These are phyloP conservation scores for Danio tinwini DNA, from an alignment of 2,797 vertebrate species.

Conservation along the genomic window DNA sequence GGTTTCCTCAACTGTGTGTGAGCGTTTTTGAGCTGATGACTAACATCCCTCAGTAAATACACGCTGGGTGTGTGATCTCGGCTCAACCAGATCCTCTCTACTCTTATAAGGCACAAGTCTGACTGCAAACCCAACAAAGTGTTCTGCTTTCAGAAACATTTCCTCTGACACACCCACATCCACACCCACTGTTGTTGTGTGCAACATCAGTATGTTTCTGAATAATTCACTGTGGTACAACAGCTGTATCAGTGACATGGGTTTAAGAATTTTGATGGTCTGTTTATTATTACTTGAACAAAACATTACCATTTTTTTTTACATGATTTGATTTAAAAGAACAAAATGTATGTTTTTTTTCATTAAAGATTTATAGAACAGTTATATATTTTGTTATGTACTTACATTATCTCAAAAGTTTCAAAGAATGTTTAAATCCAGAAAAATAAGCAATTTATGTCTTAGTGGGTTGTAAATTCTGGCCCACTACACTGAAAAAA, in stretches of 20 bases:
- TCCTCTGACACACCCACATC: conserved; percentile 12
- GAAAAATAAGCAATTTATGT: too few species aligned
- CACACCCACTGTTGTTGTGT: conserved; percentile 7
- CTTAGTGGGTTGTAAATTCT: too few species aligned
- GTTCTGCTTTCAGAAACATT: conserved; percentile 49
- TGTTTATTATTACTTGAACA: not conserved
- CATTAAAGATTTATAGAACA: too few species aligned
- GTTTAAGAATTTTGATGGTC: not conserved
- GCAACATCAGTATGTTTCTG: not conserved
- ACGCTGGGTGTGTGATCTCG: conserved; percentile 42
- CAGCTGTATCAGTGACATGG: not conserved
- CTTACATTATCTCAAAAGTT: too few species aligned
- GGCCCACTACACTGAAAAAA: too few species aligned
- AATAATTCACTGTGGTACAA: not conserved
- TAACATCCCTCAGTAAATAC: conserved; percentile 46
- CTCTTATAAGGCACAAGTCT: conserved; percentile 48
- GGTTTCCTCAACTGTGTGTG: conserved; percentile 41
- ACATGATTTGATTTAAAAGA: too few species aligned
- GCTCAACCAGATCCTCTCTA: conserved; percentile 50
- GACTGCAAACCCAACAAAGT: conserved; percentile 34
- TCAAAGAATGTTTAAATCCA: too few species aligned
- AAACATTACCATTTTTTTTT: not conserved
- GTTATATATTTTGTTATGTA: too few species aligned
- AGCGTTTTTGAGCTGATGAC: conserved; percentile 43
- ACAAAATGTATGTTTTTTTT: too few species aligned